Evolutionary conservation across 1,140 invertebrate genomes (phyloP), one percentile per base, ranked within the genome.

Genomic region (Physella acuta): DNA sequence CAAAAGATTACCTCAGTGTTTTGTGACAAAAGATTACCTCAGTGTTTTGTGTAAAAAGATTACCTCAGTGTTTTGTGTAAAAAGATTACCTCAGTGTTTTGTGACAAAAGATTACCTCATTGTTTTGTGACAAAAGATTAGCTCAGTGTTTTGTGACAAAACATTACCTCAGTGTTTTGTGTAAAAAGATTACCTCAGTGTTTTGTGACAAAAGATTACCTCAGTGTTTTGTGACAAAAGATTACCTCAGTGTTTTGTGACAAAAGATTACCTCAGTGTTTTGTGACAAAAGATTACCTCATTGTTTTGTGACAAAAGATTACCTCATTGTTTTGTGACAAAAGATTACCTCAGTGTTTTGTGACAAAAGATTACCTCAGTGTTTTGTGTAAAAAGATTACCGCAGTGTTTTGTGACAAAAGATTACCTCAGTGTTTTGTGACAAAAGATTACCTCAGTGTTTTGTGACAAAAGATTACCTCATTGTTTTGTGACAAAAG

Each of bases 81-180:
- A n/a, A n/a, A n/a, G 2, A 64, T 34, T 71, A 82, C 82, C 82
- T 79, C 14, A 84, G 73, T 34, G 77, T 74, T 76, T 84, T 85
- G 28, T 75, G 65, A 49, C 78, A 86, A 24, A 78, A 88, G 95
- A 95, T 98, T 58, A 90, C 90, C 87, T 99, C 95, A 80, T 92
- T 92, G 78, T 94, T 91, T 56, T 85, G n/a, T n/a, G n/a, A n/a
- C n/a, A n/a, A n/a, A n/a, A n/a, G 2, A 64, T 34, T 71, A 82
- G 81, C 82, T 79, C 14, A 84, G 73, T 34, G 77, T 74, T 76
- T 84, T 85, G 28, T 75, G 65, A 49, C 78, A 86, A 24, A 78
- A 88, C 95, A 95, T 98, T 58, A 90, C 90, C 87, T 99, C 95
- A 80, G 92, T 92, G 78, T 94, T 91, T 56, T 85, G n/a, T n/a